phyloP scores from a whole-genome alignment of 37 sponge, comb jelly and placozoan genomes.

The Chondrilla cf. caribensis region DNA sequence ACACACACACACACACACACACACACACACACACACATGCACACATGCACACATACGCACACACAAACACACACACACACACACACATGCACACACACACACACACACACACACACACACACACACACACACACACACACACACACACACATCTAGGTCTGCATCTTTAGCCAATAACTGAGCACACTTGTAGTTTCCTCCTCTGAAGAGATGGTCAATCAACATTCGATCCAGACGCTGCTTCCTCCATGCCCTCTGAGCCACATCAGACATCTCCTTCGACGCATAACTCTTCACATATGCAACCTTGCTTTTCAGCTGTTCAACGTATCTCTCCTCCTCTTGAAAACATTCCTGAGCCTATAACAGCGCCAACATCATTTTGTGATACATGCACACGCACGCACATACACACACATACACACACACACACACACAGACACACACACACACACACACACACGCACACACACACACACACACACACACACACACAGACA shows the following conservation, averaged over 20 bases:
- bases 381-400: not conserved
- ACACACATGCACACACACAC: not conserved
- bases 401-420: slow-evolving; percentile 41
- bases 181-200: slow-evolving; percentile 80
- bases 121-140: not conserved
- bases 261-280: slow-evolving; percentile 56
- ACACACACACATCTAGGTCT: slow-evolving; percentile 55
- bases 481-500: too few relatives aligned
- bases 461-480: slow-evolving; percentile 43
- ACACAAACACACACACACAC: too few relatives aligned
- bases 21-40: not conserved
- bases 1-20: not conserved
- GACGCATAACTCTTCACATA: slow-evolving; percentile 21
- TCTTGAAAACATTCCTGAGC: not conserved
- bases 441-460: slow-evolving; percentile 40
- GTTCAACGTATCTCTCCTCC: slow-evolving; percentile 10
- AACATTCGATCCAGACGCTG: slow-evolving; percentile 73
- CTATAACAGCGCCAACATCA: not conserved
- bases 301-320: not conserved
- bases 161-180: slow-evolving; percentile 61
- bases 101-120: not conserved
- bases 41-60: not conserved
- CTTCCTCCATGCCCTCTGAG: slow-evolving; percentile 68
- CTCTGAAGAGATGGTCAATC: slow-evolving; percentile 89
- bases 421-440: slow-evolving; percentile 43